A percentile compares a stretch with the other conserved stretches of the same genome.
Evolutionary conservation across 2,888 invertebrate species (phyloP).

Genomic region (Leptinotarsa tumamoca): DNA sequence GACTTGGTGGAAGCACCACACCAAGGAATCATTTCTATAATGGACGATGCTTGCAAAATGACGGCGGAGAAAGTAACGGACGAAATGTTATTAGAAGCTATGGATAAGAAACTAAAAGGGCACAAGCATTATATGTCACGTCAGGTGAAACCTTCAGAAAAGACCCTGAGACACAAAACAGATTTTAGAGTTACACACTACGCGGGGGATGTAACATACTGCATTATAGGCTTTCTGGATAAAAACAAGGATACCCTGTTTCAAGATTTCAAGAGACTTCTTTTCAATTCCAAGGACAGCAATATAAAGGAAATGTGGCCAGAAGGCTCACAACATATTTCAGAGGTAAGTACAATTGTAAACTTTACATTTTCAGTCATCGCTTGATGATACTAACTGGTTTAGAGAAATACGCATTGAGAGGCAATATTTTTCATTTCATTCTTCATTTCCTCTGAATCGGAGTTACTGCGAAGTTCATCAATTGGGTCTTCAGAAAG

Average conservation of each 20-base stretch:
- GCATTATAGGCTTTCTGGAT: constrained; percentile 91
- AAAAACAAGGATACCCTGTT: constrained; percentile 97
- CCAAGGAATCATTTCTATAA: constrained; percentile 88
- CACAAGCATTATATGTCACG: constrained; percentile 94
- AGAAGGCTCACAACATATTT: constrained; percentile 91
- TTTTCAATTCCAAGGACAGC: constrained; percentile 84
- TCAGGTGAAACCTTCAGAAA: constrained; percentile 85
- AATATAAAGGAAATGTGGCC: constrained; percentile 94
- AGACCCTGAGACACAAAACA: constrained; percentile 71
- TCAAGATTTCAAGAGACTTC: constrained; percentile 94
- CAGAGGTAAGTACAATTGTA: constrained; percentile 71
- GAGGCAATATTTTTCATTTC: no score
- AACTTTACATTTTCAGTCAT: no score
- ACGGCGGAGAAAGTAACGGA: constrained; percentile 93
- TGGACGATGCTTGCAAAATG: constrained; percentile 94
- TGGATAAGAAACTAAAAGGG: constrained; percentile 87
- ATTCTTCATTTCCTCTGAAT: no score
- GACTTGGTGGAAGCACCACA: constrained; percentile 95
- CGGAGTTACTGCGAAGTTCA: no score
- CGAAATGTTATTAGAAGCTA: constrained; percentile 88
- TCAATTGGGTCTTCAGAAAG: no score
- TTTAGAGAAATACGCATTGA: no score
- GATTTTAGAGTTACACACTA: constrained; percentile 92
- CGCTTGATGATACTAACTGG: no score
- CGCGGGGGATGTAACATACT: constrained; percentile 96